phyloP scores from a whole-genome alignment of 1,140 invertebrate species.

The Drosophila lini region DNA sequence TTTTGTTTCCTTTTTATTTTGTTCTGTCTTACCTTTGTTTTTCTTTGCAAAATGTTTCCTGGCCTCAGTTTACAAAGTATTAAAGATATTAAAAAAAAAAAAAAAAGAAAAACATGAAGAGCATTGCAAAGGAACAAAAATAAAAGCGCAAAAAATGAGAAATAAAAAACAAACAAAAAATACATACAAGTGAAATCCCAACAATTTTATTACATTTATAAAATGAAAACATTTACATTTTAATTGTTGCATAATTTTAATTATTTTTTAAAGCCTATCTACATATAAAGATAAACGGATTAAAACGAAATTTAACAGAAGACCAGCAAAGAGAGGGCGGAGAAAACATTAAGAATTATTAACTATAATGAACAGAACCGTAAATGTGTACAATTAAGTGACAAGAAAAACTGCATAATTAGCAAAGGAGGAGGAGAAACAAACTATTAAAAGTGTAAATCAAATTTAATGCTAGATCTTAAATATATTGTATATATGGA shows the following conservation, averaged over 20 bases:
- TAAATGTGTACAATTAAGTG: slow-evolving; percentile 51
- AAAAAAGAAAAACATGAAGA: slow-evolving; percentile 38
- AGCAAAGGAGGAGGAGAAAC: slow-evolving; percentile 54
- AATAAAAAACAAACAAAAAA: slow-evolving; percentile 30
- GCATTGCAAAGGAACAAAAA: slow-evolving; percentile 58
- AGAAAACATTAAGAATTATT: slow-evolving; percentile 49
- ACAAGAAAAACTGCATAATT: slow-evolving; percentile 48
- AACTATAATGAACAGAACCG: slow-evolving; percentile 40
- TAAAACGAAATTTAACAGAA: slow-evolving; percentile 50
- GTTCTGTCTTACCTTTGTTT: slow-evolving; percentile 26
- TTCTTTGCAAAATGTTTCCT: slow-evolving; percentile 64
- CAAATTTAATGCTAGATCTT: slow-evolving; percentile 75
- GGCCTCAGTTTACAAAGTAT: slow-evolving; percentile 74
- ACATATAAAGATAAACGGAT: slow-evolving; percentile 57
- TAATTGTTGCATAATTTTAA: slow-evolving; percentile 83
- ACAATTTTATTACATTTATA: slow-evolving; percentile 83
- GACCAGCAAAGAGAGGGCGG: slow-evolving; percentile 18
- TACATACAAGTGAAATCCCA: slow-evolving; percentile 63
- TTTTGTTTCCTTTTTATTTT: slow-evolving; percentile 4
- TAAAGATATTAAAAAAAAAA: slow-evolving; percentile 51
- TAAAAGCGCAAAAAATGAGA: slow-evolving; percentile 49
- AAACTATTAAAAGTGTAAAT: slow-evolving; percentile 82
- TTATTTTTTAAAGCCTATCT: slow-evolving; percentile 77
- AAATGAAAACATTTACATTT: slow-evolving; percentile 83
- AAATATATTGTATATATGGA: slow-evolving; percentile 78